Evolutionary conservation across 2,888 invertebrate species (phyloP).

Genomic region (Galerucella pusilla): DNA sequence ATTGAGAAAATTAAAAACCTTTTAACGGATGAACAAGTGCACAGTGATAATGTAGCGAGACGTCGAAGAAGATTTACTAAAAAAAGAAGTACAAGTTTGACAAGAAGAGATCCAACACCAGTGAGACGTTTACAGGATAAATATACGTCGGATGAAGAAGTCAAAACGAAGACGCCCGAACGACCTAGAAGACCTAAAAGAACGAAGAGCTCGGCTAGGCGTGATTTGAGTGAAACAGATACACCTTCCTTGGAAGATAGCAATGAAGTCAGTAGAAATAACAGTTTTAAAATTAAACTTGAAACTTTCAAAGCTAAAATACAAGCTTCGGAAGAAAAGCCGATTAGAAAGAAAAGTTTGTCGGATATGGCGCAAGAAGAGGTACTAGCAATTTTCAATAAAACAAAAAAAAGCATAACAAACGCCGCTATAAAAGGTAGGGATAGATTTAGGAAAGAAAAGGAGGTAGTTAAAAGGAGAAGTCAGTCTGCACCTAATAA

Average conservation of each 20-base stretch:
- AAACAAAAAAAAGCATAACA: constrained; percentile 59
- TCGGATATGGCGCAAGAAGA: constrained; percentile 58
- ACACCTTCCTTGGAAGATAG: constrained; percentile 33
- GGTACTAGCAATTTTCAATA: constrained; percentile 56
- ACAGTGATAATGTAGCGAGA: constrained; percentile 69
- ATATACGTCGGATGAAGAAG: constrained; percentile 61
- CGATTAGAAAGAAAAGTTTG: constrained; percentile 48
- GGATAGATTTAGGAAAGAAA: constrained; percentile 54
- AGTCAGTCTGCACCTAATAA: constrained; percentile 68
- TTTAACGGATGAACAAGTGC: constrained; percentile 65
- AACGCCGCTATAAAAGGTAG: constrained; percentile 53
- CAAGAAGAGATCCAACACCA: constrained; percentile 74
- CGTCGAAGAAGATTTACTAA: constrained; percentile 73
- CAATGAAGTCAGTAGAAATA: constrained; percentile 36
- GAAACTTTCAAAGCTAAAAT: constrained; percentile 22
- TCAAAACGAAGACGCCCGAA: constrained; percentile 59
- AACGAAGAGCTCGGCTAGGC: constrained; percentile 36
- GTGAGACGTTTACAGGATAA: constrained; percentile 63
- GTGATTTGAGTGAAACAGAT: constrained; percentile 41
- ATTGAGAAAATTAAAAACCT: constrained; percentile 56
- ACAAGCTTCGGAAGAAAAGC: background rate
- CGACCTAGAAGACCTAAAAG: constrained; percentile 51
- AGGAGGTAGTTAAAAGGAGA: constrained; percentile 66
- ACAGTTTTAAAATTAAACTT: constrained; percentile 25
- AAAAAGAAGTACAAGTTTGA: constrained; percentile 67